Percentiles rank a stretch among this genome's conserved stretches.
Conservation (phyloP, 2,113 vertebrate species). For the Aphelocoma coerulescens region DNA sequence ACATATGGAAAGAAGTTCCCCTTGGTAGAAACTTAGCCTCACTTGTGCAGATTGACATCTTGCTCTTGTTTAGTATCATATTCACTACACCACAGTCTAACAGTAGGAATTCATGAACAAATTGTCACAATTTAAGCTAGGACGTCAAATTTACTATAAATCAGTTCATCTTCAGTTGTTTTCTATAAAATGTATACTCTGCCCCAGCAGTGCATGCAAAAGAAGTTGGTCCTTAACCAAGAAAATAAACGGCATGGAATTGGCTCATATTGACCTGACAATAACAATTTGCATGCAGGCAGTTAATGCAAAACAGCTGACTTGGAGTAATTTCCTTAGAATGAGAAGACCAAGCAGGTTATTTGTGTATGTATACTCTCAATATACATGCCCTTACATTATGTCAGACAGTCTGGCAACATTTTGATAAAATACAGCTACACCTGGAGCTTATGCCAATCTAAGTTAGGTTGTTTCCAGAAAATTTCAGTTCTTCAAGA, state of each 20-base stretch:
- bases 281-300: not conserved
- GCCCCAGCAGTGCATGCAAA: not conserved
- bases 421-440: not conserved
- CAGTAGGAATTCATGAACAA: not conserved
- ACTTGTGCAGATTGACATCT: not conserved
- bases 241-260: not conserved
- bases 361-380: not conserved
- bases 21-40: not conserved
- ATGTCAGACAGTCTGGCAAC: not conserved
- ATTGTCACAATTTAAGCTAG: not conserved
- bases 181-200: not conserved
- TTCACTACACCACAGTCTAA: not conserved
- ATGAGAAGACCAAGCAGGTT: not conserved
- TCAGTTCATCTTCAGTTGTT: not conserved
- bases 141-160: not conserved
- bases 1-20: not conserved
- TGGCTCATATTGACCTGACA: not conserved
- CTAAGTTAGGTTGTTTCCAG: not conserved
- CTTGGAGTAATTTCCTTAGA: not conserved
- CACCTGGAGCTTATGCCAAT: not conserved
- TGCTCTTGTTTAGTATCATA: not conserved
- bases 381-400: not conserved
- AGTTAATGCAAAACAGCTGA: conserved; percentile 14
- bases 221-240: not conserved
- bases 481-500: conserved; percentile 10